These are phyloP conservation scores for Mythimna albipuncta DNA, from an alignment of 2,888 invertebrate species.

Conservation along the genomic window DNA sequence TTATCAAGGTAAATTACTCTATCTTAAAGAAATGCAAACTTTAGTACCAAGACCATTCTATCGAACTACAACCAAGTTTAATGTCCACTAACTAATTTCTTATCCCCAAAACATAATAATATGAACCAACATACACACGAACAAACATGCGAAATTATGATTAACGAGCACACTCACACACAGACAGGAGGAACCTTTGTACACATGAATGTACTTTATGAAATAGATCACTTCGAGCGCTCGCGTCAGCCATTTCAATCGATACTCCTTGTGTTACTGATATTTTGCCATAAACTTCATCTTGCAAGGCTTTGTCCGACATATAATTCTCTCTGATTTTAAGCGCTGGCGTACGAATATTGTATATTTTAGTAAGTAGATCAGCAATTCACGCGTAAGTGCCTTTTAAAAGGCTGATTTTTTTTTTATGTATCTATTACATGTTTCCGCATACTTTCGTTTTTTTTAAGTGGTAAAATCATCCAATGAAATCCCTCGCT, in stretches of 20 bases:
- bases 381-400: background rate
- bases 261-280: constrained; percentile 75
- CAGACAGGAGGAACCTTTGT: constrained; percentile 69
- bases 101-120: constrained; percentile 91
- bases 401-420: background rate
- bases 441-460: too few relatives aligned
- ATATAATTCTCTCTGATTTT: constrained; percentile 21
- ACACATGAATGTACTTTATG: constrained; percentile 75
- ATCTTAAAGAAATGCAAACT: background rate
- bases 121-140: constrained; percentile 88
- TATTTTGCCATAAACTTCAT: constrained; percentile 55
- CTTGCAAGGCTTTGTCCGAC: constrained; percentile 34
- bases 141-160: constrained; percentile 91
- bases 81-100: constrained; percentile 91
- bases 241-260: constrained; percentile 75
- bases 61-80: constrained; percentile 81
- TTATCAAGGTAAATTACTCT: background rate
- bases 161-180: constrained; percentile 89
- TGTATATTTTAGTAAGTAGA: background rate
- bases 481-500: too few relatives aligned
- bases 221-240: constrained; percentile 85
- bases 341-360: background rate
- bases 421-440: background rate
- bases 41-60: constrained; percentile 69
- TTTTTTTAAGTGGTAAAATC: too few relatives aligned